Conservation (phyloP, 2,113 vertebrate species). For the Tragelaphus scriptus region DNA sequence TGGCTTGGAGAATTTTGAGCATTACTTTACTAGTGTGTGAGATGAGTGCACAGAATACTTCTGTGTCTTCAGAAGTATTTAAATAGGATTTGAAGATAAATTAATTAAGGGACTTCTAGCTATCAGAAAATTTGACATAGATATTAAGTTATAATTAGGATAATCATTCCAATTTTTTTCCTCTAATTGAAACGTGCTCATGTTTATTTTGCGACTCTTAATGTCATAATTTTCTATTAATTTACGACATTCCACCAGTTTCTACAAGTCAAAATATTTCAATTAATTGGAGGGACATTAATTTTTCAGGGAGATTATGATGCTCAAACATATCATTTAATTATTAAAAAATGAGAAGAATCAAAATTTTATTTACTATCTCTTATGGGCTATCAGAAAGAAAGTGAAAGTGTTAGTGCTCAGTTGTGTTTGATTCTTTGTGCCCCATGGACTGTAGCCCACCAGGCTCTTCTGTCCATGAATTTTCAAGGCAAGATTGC, state of each 20-base stretch:
- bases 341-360: not conserved
- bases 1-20: too few species aligned
- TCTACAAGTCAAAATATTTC: not conserved
- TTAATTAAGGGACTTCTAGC: not conserved
- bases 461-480: not conserved
- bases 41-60: too few species aligned
- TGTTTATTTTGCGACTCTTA: slow-evolving; percentile 7
- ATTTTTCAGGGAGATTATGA: not conserved
- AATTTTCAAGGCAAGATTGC: not conserved
- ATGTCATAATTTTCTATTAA: not conserved
- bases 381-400: not conserved
- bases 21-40: too few species aligned
- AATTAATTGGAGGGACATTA: slow-evolving; percentile 14
- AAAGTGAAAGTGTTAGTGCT: not conserved
- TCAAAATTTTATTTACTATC: not conserved
- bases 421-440: not conserved
- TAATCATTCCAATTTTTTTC: not conserved
- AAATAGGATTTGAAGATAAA: not conserved
- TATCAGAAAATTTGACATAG: not conserved
- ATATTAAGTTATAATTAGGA: not conserved
- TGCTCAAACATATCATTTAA: slow-evolving; percentile 7
- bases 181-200: not conserved
- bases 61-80: not conserved
- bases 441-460: not conserved
- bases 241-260: not conserved